Evolutionary conservation across 2,888 invertebrate species (phyloP), one percentile per base, ranked within the genome.

Genomic region (Charanyca ferruginea): DNA sequence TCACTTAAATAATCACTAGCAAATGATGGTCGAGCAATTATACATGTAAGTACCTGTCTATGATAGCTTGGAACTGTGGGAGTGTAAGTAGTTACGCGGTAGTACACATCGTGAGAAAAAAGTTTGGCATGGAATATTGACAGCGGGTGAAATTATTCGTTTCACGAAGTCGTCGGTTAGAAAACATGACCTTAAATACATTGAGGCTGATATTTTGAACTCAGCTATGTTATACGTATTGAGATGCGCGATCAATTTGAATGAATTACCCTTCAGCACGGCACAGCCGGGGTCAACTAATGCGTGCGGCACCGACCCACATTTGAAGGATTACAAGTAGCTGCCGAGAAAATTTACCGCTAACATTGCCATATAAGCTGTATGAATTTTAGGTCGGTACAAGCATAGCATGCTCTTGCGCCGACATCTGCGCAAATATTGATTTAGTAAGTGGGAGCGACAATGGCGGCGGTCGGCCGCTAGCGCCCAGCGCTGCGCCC

Each of bases 391-490:
- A 95, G 95, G 95, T 95, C 95, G 93, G 91, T 90, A 91, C 92
- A 93, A 93, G 94, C 92, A 94, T 91, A 93, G 91, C 91, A 91
- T 94, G 94, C 93, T 95, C 94, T 95, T 94, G 91, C 90, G 91
- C 93, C 94, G 93, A 94, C 95, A 95, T 94, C 95, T 95, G 95
- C 90, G 94, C 95, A 94, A 95, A 95, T 95, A 95, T 95, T 95
- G 95, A 95, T 94, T 95, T 94, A 94, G 94, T 95, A 94, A 94
- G 94, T 90, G 88, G 93, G 89, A 91, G 91, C 84, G 87, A 91
- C 91, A 92, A 93, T 93, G 88, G 89, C 89, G 89, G 89, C 87
- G 83, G 84, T 84, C 71, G 68, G 84, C 85, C 83, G 85, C 86
- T 85, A 83, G 87, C 88, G 83, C 79, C 83, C 75, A 81, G 83